Evolutionary conservation across 2,888 invertebrate species (phyloP), one percentile per base, ranked within the genome.

Genomic region (Chrysomela aeneicollis): DNA sequence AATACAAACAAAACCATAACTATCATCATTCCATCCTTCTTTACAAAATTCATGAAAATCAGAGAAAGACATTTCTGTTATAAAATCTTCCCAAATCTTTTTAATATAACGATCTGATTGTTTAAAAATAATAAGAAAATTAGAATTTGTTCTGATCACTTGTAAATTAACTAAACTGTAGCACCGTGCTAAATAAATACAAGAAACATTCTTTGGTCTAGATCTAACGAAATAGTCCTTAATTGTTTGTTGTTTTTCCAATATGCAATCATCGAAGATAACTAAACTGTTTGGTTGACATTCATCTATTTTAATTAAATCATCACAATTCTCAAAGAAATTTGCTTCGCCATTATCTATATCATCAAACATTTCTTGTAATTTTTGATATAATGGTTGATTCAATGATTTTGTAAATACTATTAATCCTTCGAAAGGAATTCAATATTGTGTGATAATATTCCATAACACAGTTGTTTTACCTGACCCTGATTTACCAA

Each of bases 81-180:
- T 53, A 52, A 61, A 61, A 61, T 53, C 61, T 61, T 61, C 8
- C 30, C 53, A 61, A 17, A 53, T 61, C 47, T 61, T 52, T 53
- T 61, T 61, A 12, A 61, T 18, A 26, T 61, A 61, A 46, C 52
- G 61, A 21, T 51, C 6, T 9, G 42, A 37, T 37, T 60, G 60
- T 52, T 42, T 60, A 22, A 60, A 60, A 19, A 42, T 42, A 22
- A 53, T 53, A 15, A 37, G 37, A 37, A 55, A 61, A 59, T 50
- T 59, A 50, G 32, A 22, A 50, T 59, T 50, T 51, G 50, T 50
- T 50, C 59, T 59, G 22, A 59, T 59, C 35, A 55, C 37, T 55
- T 35, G 35, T 55, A 55, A n/a, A 21, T 55, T 35, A 37, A 37
- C 54, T 15, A 50, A 4, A 49, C 59, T 59, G n/a, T 30, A 59